Evolutionary conservation across 2,888 invertebrate genomes (phyloP), one percentile per base, ranked within the genome.

Genomic region (Cyaniris semiargus): DNA sequence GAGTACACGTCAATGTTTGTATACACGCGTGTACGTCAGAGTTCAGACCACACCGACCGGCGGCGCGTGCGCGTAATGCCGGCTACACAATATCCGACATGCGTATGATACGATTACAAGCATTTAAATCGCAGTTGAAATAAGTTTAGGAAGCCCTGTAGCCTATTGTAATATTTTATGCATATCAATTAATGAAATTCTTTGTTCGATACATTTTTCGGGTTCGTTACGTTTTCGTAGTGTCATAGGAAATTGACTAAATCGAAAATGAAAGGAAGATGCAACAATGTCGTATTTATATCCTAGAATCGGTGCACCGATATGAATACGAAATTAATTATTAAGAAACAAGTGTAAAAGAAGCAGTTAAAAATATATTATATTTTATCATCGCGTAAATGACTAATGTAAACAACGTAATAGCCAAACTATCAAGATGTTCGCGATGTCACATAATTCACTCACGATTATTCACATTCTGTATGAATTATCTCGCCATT

Each of bases 391-490:
- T 66, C 27, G 18, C 18, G 66, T 66, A 6, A 66, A 66, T 66
- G 27, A 66, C 15, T 27, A 66, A 66, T 66, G 66, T 66, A 31
- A 66, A 66, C 66, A 18, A 27, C 66, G 66, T 66, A 66, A 27
- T 66, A 66, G 15, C 27, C 27, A 27, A 66, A 66, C 66, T 66
- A 66, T 66, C 66, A 66, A 66, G 27, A 15, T 31, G 23, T 60
- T 3, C 13, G 23, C 60, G 60, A 60, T 23, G 23, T 60, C 60
- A 60, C 23, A 60, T 60, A 60, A 60, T 60, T 60, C 60, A 60
- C 23, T 60, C 60, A 10, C 21, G 60, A 60, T 60, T 60, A 60
- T 21, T 60, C 60, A 60, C 23, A 60, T 23, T 60, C 60, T 60
- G 13, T 23, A 60, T 60, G 13, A 60, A 60, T 60, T 60, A 60